Evolutionary conservation across 37 sponge, comb jelly and placozoan genomes (phyloP).

Genomic region (Halichondria panicea): DNA sequence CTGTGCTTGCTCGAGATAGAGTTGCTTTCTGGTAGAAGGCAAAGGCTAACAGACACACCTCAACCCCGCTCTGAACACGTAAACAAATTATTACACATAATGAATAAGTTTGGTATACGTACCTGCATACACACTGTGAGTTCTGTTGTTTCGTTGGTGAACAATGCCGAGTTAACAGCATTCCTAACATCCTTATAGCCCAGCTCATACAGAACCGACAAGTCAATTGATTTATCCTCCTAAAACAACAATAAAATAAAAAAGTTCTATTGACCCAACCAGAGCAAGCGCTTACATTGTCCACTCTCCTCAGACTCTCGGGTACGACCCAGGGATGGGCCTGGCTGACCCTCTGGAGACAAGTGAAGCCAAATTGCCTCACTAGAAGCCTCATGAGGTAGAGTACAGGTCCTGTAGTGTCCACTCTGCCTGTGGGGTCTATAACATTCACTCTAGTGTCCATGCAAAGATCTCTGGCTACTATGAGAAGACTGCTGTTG

Average conservation of each 20-base stretch:
- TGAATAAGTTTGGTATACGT: no score
- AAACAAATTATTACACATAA: no score
- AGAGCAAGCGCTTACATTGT: constrained; percentile 18
- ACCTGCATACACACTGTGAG: no score
- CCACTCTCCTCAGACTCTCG: constrained; percentile 5
- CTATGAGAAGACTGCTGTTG: no score
- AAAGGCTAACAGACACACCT: no score
- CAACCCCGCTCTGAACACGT: no score
- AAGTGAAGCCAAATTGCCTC: constrained; percentile 51
- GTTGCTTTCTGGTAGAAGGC: no score
- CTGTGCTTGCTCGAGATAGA: no score
- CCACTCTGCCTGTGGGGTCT: constrained; percentile 6
- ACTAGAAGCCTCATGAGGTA: constrained; percentile 66
- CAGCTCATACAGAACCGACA: no score
- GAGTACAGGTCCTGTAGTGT: constrained; percentile 28
- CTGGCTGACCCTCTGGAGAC: constrained; percentile 24
- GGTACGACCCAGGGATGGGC: constrained; percentile 55
- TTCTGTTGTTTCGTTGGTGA: no score
- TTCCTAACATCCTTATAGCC: no score
- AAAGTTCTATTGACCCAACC: neutral
- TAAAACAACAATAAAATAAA: neutral
- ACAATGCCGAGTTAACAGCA: no score
- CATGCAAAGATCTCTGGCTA: constrained; percentile 20
- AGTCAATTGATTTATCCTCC: constrained; percentile 44
- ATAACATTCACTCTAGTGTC: constrained; percentile 5